Evolutionary conservation across 1,140 invertebrate species (phyloP), one percentile per base, ranked within the genome.

Genomic region (Nilaparvata lugens): DNA sequence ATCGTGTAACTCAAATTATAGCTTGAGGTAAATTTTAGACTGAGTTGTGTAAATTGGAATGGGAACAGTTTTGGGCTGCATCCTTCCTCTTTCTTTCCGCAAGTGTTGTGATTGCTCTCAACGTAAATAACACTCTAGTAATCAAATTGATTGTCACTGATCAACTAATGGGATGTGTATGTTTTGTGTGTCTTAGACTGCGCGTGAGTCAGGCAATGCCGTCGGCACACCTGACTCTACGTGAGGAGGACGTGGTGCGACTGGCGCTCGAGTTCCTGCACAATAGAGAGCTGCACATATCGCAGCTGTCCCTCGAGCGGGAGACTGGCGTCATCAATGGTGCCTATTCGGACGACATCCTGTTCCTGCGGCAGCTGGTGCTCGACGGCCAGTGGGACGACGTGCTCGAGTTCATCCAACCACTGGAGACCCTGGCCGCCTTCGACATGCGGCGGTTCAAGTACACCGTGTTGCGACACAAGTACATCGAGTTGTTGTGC

Each of bases 381-480:
- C 80, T 98, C 11, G 95, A 98, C 75, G 96, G 96, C 23, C 93
- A 97, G 76, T 98, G 95, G 95, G 95, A 98, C 75, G 94, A 97
- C 74, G 93, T 91, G 1, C 76, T 97, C 16, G 93, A 97, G 69
- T 98, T 98, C 74, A 88, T 98, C 55, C 92, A 97, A 75, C 95
- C 95, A 0, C 76, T 98, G n/a, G 87, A 91, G 73, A 81, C 84
- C 2, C 74, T 93, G 0, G 85, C 84, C 64, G 79, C 83, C 31
- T 93, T 92, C 71, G 85, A 93, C 68, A 83, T 82, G 70, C 82
- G 87, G 62, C 84, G 85, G 70, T 95, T 97, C 71, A 84, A 78
- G 58, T 97, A 93, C 69, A 78, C 87, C 16, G 89, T 98, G 54
- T 78, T 93, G 31, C 85, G 89, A 68, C 92, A 95, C 74, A 97